Evolutionary conservation across 2,797 vertebrate species (phyloP), one percentile per base, ranked within the genome.

Genomic region (Hemitrygon akajei): DNA sequence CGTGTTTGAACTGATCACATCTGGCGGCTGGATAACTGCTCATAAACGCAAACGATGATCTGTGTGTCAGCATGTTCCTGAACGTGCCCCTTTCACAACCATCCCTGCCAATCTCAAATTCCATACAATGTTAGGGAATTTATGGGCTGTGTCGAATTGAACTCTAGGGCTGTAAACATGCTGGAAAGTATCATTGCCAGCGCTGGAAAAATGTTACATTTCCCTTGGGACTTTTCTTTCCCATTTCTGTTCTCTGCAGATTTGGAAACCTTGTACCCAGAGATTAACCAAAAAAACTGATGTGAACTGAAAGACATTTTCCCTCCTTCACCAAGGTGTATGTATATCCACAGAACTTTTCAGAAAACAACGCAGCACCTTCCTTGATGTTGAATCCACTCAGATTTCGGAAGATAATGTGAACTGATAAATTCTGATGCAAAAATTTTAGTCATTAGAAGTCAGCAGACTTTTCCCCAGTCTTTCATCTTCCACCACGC

Each of bases 101-200:
- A 77, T 76, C 40, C 22, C 77, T 22, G 37, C 80, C 40, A 1
- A 82, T 10, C 40, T 56, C 40, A 11, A 40, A 18, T 47, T 81
- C 20, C 1, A 25, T 9, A 0, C 22, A 22, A 25, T 82, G 40
- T 56, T 47, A 82, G 11, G 77, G 14, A 82, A 56, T 82, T 82
- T 56, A 82, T 82, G 25, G 47, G 27, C 80, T 82, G 80, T 82
- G 80, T 40, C 40, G 25, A 82, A 56, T 47, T 40, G 25, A 40
- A 82, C 56, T 56, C 80, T 40, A 56, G 80, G 25, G 40, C 20
- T 2, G 80, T 75, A 25, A 82, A 56, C 40, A 25, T 27, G 80
- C 80, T 47, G 80, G 80, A 56, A 82, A 56, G 80, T 82, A 82
- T 82, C 82, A 47, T 82, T 82, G 80, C 80, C 25, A 56, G 40